Percentiles rank a stretch among this genome's conserved stretches.
Conservation (phyloP, 2,113 vertebrate genomes). For the Hippolais icterina region DNA sequence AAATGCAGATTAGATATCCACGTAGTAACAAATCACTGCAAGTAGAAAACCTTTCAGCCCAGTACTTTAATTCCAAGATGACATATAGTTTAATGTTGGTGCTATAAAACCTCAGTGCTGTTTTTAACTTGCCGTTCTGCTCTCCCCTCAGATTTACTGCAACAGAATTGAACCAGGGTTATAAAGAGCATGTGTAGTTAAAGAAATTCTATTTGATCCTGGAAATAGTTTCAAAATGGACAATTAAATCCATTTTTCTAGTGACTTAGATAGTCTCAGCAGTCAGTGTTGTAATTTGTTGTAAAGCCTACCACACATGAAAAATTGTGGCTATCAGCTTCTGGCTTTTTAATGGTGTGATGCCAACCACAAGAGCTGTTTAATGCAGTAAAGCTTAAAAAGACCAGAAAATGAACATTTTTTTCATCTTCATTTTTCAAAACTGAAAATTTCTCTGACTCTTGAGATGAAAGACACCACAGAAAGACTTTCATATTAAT, state of each 20-base stretch:
- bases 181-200: slow-evolving; percentile 64
- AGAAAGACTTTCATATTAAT: neutral
- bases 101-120: slow-evolving; percentile 44
- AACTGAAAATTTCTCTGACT: neutral
- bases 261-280: slow-evolving; percentile 35
- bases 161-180: slow-evolving; percentile 34
- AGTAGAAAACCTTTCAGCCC: slow-evolving; percentile 9
- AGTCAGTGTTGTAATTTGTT: slow-evolving; percentile 39
- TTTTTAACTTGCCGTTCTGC: slow-evolving; percentile 5
- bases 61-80: slow-evolving; percentile 56
- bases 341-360: neutral
- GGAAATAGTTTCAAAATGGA: slow-evolving; percentile 61
- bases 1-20: slow-evolving; percentile 29
- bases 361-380: neutral
- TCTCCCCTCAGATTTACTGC: slow-evolving; percentile 63
- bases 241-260: slow-evolving; percentile 60
- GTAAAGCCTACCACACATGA: slow-evolving; percentile 37
- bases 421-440: slow-evolving; percentile 20
- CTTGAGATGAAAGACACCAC: neutral
- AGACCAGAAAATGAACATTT: neutral
- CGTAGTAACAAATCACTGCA: slow-evolving; percentile 16
- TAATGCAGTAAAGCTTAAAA: slow-evolving; percentile 21
- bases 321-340: slow-evolving; percentile 40
- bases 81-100: slow-evolving; percentile 40
- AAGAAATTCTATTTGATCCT: slow-evolving; percentile 65